Percentiles rank a stretch among this genome's conserved stretches.
These are phyloP conservation scores for Lepidurus couesii DNA, from an alignment of 1,140 invertebrate genomes.

Conservation along the genomic window DNA sequence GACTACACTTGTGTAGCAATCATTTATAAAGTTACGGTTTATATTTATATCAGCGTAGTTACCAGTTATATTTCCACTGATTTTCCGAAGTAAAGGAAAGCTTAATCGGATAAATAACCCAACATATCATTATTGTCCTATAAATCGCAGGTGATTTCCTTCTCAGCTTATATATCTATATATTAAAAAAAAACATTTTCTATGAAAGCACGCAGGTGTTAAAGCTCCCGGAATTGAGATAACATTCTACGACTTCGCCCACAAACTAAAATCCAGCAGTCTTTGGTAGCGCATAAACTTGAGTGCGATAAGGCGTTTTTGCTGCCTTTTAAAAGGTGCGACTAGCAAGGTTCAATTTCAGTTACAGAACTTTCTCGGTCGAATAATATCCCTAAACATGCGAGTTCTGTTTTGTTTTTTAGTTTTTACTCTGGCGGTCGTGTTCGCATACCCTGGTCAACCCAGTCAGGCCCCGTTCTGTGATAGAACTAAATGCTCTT, in stretches of 20 bases:
- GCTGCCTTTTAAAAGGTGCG: neutral
- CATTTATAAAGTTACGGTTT: no score
- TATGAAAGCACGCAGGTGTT: neutral
- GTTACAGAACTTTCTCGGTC: neutral
- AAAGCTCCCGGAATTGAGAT: conserved; percentile 18
- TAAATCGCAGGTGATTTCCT: conserved; percentile 22
- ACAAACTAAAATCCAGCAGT: neutral
- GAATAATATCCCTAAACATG: neutral
- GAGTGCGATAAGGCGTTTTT: neutral
- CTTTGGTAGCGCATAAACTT: neutral
- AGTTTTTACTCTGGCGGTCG: neutral
- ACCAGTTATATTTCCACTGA: no score
- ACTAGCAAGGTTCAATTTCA: neutral
- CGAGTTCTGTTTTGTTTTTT: neutral
- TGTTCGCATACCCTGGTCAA: neutral
- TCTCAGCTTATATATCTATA: neutral
- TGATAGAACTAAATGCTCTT: conserved; percentile 41
- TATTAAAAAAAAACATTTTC: neutral
- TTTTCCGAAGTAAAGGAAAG: neutral
- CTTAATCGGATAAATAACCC: neutral
- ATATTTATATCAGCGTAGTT: no score
- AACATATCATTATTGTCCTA: neutral
- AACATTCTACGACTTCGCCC: neutral
- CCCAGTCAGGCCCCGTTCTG: neutral
- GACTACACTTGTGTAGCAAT: no score